Percentiles rank a stretch among this genome's conserved stretches.
Conservation (phyloP, 2,113 vertebrate genomes). For the Sterna hirundo region DNA sequence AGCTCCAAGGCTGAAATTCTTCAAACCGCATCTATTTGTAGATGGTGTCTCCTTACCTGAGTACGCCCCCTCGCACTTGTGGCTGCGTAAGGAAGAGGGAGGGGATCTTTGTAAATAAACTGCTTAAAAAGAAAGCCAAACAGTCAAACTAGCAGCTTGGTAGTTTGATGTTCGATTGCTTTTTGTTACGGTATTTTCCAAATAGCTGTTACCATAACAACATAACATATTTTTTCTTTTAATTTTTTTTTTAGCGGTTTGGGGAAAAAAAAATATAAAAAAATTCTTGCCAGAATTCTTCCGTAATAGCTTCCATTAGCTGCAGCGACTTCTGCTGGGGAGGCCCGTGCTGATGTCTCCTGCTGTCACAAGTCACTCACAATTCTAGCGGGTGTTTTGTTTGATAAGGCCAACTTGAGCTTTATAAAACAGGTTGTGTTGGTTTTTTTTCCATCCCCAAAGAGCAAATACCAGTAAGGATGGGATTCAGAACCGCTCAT, state of each 20-base stretch:
- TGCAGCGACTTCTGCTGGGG: slow-evolving; percentile 69
- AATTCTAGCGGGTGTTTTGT: slow-evolving; percentile 72
- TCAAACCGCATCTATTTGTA: neutral
- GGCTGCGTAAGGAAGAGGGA: slow-evolving; percentile 14
- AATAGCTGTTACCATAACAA: slow-evolving; percentile 78
- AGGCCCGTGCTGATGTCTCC: slow-evolving; percentile 67
- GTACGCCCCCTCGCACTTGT: neutral
- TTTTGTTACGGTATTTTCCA: slow-evolving; percentile 75
- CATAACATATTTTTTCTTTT: slow-evolving; percentile 69
- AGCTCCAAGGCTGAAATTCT: neutral
- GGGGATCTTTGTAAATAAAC: slow-evolving; percentile 49
- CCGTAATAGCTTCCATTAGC: slow-evolving; percentile 77
- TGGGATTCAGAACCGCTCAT: slow-evolving; percentile 24
- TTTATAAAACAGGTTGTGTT: slow-evolving; percentile 65
- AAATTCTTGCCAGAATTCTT: slow-evolving; percentile 71
- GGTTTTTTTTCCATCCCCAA: slow-evolving; percentile 26
- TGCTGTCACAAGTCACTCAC: slow-evolving; percentile 75
- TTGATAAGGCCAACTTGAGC: slow-evolving; percentile 72
- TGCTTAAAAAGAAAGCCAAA: slow-evolving; percentile 55
- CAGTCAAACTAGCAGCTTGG: slow-evolving; percentile 69
- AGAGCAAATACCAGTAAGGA: slow-evolving; percentile 62
- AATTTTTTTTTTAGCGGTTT: slow-evolving; percentile 48
- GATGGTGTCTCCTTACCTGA: neutral
- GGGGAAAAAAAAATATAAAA: slow-evolving; percentile 32
- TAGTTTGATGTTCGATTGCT: slow-evolving; percentile 68